These are phyloP conservation scores for Drosophila fulvimacula DNA, from an alignment of 2,888 invertebrate species.

Conservation along the genomic window DNA sequence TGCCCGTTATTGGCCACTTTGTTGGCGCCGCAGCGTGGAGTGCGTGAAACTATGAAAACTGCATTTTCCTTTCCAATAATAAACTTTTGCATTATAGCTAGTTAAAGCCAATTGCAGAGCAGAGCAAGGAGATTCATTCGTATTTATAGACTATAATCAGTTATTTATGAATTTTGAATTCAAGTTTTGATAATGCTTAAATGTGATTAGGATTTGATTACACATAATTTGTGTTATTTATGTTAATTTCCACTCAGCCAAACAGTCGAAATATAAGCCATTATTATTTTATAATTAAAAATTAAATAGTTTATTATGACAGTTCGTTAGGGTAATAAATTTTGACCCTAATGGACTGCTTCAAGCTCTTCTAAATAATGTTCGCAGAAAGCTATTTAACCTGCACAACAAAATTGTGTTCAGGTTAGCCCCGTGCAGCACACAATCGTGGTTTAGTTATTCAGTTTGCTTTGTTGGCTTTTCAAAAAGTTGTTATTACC, in stretches of 20 bases:
- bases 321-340: background rate
- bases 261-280: background rate
- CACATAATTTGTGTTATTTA: background rate
- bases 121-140: background rate
- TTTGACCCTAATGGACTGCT: background rate
- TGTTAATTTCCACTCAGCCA: background rate
- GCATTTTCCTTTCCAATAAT: background rate
- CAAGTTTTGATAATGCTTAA: background rate
- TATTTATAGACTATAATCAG: background rate
- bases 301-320: background rate
- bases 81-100: background rate
- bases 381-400: constrained; percentile 17
- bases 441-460: constrained; percentile 15
- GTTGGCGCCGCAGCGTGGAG: constrained; percentile 9
- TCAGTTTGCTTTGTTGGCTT: constrained; percentile 14
- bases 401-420: background rate
- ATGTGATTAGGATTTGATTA: background rate
- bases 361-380: background rate
- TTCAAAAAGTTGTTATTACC: constrained; percentile 27
- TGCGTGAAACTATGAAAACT: constrained; percentile 6
- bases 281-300: background rate
- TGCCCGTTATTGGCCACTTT: constrained; percentile 43
- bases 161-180: background rate
- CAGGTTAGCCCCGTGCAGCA: constrained; percentile 4
- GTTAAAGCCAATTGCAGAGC: background rate